These are phyloP conservation scores for Diarsia rubi DNA, from an alignment of 2,888 invertebrate species.

Conservation along the genomic window DNA sequence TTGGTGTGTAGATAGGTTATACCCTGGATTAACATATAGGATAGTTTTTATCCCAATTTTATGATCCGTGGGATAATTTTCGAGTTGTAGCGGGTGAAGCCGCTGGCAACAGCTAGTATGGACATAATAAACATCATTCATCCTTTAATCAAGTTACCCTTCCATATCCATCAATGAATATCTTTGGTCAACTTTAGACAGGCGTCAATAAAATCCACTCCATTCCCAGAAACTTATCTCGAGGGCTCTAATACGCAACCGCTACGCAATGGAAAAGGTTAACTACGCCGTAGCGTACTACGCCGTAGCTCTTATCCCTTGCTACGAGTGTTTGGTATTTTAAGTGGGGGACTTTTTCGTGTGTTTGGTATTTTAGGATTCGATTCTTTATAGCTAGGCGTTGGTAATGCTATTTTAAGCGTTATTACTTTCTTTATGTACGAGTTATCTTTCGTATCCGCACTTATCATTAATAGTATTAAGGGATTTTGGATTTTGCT, in stretches of 20 bases:
- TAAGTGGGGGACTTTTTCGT: constrained; percentile 1
- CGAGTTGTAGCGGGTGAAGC: too few species aligned
- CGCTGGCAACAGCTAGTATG: too few species aligned
- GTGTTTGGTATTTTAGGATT: constrained; percentile 16
- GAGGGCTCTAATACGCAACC: constrained; percentile 18
- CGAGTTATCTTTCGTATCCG: neutral
- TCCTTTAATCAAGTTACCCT: neutral
- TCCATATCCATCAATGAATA: constrained; percentile 29
- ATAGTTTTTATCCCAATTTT: too few species aligned
- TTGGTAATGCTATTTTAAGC: constrained; percentile 7
- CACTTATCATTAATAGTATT: neutral
- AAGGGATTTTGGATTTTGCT: neutral
- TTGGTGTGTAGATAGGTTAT: too few species aligned
- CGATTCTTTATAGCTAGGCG: neutral
- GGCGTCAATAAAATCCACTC: constrained; percentile 17
- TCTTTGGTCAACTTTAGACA: constrained; percentile 11
- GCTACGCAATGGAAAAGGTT: constrained; percentile 23
- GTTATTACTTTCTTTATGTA: constrained; percentile 2
- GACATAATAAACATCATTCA: neutral
- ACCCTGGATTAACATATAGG: too few species aligned
- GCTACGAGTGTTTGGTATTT: constrained; percentile 36
- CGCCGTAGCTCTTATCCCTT: constrained; percentile 27
- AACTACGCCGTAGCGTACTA: constrained; percentile 40
- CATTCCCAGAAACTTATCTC: constrained; percentile 11
- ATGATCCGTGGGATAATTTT: too few species aligned